Evolutionary conservation across 2,113 vertebrate species (phyloP), one percentile per base, ranked within the genome.

Genomic region (Halcyon malimbica): DNA sequence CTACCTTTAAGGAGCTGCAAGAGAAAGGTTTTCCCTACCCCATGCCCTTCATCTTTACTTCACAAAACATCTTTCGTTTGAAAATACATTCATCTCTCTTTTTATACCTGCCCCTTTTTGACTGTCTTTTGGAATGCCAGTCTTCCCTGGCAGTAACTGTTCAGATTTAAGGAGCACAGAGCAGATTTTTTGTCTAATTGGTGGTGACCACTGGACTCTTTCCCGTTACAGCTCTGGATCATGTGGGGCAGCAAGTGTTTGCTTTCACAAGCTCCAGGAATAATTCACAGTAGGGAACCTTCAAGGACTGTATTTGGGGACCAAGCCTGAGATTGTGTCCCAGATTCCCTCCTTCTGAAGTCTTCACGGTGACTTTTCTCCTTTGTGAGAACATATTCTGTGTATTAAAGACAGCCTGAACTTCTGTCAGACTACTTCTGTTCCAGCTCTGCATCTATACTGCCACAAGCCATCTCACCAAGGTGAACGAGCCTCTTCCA

Each of bases 221-320:
- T 63, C 37, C 23, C 44, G 20, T 41, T 83, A 21, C 54, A 64
- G 8, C 26, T 81, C 77, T 39, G 18, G 70, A 54, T 57, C 31
- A 8, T 3, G 29, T 2, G 4, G 37, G 31, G 18, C 46, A 78
- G n/a, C 0, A 1, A 89, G 7, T 0, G 1, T 48, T 44, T 50
- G 17, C 41, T 87, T 77, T 81, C 24, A 33, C 14, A 37, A 70
- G 23, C 44, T 62, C 18, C 69, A 70, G 24, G 16, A 77, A 3
- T 29, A 69, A 62, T 74, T 83, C 83, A 64, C 35, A 68, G 39
- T 2, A 68, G 11, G 17, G 21, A 76, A n/a, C 19, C 35, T 64
- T 41, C 46, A 59, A 37, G 18, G 23, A 21, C 16, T 60, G 12
- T 28, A 26, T 46, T 5, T 88, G n/a, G 42, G 28, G 25, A 82